Evolutionary conservation across 2,797 vertebrate genomes (phyloP).

Genomic region (Anguilla marmorata): DNA sequence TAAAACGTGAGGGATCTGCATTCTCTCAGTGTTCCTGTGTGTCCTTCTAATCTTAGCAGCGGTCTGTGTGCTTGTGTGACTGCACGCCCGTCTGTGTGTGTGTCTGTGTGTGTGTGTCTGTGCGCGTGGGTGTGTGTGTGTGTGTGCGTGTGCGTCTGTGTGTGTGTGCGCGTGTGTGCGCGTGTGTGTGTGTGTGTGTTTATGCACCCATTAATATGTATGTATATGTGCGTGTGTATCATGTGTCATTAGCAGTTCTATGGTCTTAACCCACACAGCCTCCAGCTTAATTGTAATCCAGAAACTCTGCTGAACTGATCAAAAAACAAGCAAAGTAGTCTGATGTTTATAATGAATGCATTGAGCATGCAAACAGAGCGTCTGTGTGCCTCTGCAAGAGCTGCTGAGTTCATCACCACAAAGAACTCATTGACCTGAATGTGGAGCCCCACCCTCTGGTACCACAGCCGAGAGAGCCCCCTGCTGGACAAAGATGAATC

Average conservation of each 20-base stretch:
- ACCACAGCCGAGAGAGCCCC: slow-evolving; percentile 71
- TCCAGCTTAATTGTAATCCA: background rate
- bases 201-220: background rate
- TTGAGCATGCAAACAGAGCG: slow-evolving; percentile 48
- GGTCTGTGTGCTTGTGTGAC: background rate
- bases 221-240: background rate
- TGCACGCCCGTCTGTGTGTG: background rate
- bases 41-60: background rate
- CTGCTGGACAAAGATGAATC: slow-evolving; percentile 67
- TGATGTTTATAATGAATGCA: slow-evolving; percentile 32
- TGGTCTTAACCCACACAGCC: background rate
- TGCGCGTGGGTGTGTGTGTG: background rate
- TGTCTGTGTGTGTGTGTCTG: background rate
- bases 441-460: slow-evolving; percentile 75
- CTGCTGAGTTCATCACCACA: slow-evolving; percentile 62
- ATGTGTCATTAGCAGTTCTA: background rate
- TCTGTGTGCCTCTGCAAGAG: slow-evolving; percentile 48
- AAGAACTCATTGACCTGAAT: slow-evolving; percentile 83
- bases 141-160: background rate
- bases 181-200: background rate
- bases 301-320: slow-evolving; percentile 25
- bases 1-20: slow-evolving; percentile 23
- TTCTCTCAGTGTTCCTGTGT: background rate
- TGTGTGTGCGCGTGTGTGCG: background rate
- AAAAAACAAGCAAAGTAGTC: slow-evolving; percentile 23